These are phyloP conservation scores for Agapostemon virescens DNA, from an alignment of 2,888 invertebrate species.

Conservation along the genomic window DNA sequence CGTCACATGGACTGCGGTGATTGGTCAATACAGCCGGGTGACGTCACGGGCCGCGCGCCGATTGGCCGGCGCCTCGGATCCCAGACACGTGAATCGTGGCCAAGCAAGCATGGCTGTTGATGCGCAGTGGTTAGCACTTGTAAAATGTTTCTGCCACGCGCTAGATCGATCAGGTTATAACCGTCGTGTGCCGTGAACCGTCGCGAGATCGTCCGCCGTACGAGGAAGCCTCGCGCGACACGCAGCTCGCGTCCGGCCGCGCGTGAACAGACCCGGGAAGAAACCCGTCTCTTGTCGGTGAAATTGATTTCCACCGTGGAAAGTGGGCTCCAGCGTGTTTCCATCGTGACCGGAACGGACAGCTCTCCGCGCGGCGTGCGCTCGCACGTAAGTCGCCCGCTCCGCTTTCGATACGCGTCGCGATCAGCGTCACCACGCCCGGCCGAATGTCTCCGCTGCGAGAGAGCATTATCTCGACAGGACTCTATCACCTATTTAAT, in stretches of 20 bases:
- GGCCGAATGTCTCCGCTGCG: slow-evolving; percentile 56
- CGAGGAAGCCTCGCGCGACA: slow-evolving; percentile 9
- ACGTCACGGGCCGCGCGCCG: slow-evolving; percentile 76
- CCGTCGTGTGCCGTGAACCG: slow-evolving; percentile 69
- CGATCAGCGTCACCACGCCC: slow-evolving; percentile 67
- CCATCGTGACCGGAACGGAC: slow-evolving; percentile 62
- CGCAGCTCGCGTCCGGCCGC: slow-evolving; percentile 6
- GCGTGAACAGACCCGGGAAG: background rate
- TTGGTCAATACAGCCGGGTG: slow-evolving; percentile 81
- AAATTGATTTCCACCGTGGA: slow-evolving; percentile 64
- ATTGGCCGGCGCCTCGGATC: slow-evolving; percentile 78
- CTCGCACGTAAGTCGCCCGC: slow-evolving; percentile 55
- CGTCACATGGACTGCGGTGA: slow-evolving; percentile 81
- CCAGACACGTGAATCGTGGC: slow-evolving; percentile 81
- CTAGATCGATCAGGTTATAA: slow-evolving; percentile 79
- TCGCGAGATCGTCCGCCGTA: slow-evolving; percentile 57
- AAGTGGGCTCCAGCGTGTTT: slow-evolving; percentile 65
- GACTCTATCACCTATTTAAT: slow-evolving; percentile 75
- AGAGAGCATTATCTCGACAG: slow-evolving; percentile 66
- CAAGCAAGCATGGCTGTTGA: slow-evolving; percentile 81
- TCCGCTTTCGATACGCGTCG: slow-evolving; percentile 44
- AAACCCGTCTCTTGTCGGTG: slow-evolving; percentile 17
- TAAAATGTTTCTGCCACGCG: slow-evolving; percentile 79
- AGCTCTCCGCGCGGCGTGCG: slow-evolving; percentile 46
- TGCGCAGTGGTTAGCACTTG: slow-evolving; percentile 80